phyloP scores from a whole-genome alignment of 2,888 invertebrate species.

The Acleris laterana region DNA sequence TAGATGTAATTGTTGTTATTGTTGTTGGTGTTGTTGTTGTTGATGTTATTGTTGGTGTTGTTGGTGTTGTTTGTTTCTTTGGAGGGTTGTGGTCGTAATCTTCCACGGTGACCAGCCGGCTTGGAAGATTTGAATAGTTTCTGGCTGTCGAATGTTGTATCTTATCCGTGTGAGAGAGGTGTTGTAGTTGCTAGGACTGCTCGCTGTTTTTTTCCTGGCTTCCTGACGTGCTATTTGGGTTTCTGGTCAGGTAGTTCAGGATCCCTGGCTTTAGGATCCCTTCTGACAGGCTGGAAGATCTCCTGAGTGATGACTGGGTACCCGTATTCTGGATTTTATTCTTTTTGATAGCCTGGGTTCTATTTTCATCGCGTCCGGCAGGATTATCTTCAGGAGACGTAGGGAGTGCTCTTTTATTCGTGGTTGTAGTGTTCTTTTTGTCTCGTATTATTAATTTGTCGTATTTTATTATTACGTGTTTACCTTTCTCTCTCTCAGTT shows the following conservation, averaged over 20 bases:
- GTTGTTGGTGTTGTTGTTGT: no score
- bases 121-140: constrained; percentile 27
- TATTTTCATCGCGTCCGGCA: background rate
- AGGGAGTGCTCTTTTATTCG: background rate
- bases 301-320: background rate
- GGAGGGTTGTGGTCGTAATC: no score
- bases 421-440: no score
- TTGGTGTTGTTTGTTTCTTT: no score
- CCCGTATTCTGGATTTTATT: constrained; percentile 1
- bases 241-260: constrained; percentile 15
- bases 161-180: constrained; percentile 21
- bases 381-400: background rate
- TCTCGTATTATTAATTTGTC: no score
- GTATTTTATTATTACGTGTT: no score
- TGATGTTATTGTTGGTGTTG: no score
- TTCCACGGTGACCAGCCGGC: no score
- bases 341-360: constrained; percentile 5
- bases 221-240: background rate
- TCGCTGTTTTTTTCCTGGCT: background rate
- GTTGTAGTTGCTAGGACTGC: constrained; percentile 13
- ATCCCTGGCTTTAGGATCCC: constrained; percentile 16
- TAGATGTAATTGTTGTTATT: no score
- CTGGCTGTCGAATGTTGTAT: background rate
- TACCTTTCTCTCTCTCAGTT: no score
- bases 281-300: background rate